A percentile compares a stretch with the other conserved stretches of the same genome.
Evolutionary conservation across 2,888 invertebrate species (phyloP).

Genomic region (Lasioglossum villosulum): DNA sequence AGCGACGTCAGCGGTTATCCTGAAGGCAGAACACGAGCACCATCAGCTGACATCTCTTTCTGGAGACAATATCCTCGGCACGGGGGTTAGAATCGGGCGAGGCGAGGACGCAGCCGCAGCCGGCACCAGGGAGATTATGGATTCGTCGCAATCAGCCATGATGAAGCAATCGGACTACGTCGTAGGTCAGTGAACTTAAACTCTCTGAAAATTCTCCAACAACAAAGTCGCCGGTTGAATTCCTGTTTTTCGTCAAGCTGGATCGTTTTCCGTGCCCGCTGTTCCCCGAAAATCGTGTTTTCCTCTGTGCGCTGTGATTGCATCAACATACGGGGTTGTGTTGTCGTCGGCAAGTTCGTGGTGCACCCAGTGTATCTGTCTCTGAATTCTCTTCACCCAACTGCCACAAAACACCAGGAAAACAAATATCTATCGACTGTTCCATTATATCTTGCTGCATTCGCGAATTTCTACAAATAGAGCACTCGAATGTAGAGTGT

Average conservation of each 20-base stretch:
- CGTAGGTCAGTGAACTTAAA: conserved; percentile 79
- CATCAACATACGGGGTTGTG: background rate
- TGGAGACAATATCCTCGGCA: conserved; percentile 73
- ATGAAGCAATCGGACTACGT: conserved; percentile 82
- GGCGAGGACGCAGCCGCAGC: conserved; percentile 80
- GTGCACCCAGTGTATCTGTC: background rate
- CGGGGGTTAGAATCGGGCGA: conserved; percentile 79
- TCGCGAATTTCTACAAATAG: background rate
- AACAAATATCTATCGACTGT: background rate
- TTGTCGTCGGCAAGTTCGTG: background rate
- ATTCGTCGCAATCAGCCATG: conserved; percentile 79
- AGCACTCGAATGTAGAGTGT: background rate
- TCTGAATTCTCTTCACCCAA: too few species aligned
- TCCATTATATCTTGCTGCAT: background rate
- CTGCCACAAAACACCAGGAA: background rate
- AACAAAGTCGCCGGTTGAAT: background rate
- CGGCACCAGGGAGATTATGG: conserved; percentile 74
- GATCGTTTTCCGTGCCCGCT: background rate
- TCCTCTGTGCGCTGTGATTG: background rate
- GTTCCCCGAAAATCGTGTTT: background rate
- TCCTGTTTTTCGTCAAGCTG: background rate
- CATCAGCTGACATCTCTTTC: conserved; percentile 78
- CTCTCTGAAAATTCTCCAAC: background rate
- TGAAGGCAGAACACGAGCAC: conserved; percentile 77
- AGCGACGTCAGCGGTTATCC: conserved; percentile 81